These are phyloP conservation scores for Melanotus villosus DNA, from an alignment of 2,888 invertebrate genomes.

Conservation along the genomic window DNA sequence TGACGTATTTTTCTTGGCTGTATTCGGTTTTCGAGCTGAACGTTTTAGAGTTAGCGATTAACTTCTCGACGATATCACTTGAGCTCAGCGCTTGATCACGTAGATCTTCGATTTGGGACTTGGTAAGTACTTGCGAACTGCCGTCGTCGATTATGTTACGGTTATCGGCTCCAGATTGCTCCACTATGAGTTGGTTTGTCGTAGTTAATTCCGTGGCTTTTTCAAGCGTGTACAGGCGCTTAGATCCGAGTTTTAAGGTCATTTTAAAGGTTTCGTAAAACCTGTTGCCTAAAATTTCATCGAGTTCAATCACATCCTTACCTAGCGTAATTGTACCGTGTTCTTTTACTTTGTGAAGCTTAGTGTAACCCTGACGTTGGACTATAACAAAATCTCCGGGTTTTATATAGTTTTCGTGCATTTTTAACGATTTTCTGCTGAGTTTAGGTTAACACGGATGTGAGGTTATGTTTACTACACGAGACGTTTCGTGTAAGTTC, in stretches of 20 bases:
- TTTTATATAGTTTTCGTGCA: constrained; percentile 68
- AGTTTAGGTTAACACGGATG: no score
- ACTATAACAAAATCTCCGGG: constrained; percentile 82
- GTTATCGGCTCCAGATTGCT: constrained; percentile 84
- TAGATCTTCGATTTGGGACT: constrained; percentile 86
- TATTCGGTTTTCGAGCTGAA: constrained; percentile 93
- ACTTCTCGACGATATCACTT: constrained; percentile 85
- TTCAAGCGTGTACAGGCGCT: constrained; percentile 71
- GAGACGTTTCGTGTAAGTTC: no score
- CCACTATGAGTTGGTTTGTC: constrained; percentile 74
- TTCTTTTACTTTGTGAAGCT: constrained; percentile 80
- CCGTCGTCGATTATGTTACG: constrained; percentile 85
- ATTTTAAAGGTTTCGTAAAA: constrained; percentile 85
- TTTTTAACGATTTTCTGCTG: no score
- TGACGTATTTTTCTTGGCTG: constrained; percentile 94
- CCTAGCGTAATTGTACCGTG: constrained; percentile 78
- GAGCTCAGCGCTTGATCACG: constrained; percentile 84
- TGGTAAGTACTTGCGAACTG: constrained; percentile 85
- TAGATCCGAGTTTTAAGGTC: constrained; percentile 73
- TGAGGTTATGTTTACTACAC: constrained; percentile 23
- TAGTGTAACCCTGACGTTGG: constrained; percentile 83
- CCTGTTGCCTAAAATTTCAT: constrained; percentile 77
- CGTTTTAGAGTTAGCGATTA: constrained; percentile 93
- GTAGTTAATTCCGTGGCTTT: constrained; percentile 73
- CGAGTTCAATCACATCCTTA: constrained; percentile 79